These are phyloP conservation scores for Scaptomyza hsui DNA, from an alignment of 1,140 invertebrate species.

Conservation along the genomic window DNA sequence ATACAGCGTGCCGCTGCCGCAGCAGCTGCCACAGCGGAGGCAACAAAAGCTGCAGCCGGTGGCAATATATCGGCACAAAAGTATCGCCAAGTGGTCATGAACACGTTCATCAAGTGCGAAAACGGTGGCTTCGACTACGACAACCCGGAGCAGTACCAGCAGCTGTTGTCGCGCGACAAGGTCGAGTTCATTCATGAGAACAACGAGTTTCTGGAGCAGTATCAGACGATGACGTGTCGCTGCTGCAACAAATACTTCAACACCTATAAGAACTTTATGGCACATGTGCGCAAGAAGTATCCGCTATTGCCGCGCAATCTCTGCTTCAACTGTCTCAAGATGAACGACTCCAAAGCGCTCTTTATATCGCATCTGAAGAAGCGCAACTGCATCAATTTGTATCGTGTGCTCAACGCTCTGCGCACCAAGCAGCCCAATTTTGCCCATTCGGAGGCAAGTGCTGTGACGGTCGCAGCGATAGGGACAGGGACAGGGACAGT, in stretches of 20 bases:
- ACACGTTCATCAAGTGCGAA: slow-evolving; percentile 77
- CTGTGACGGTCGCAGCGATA: neutral
- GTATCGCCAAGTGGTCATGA: slow-evolving; percentile 76
- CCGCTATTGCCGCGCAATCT: slow-evolving; percentile 74
- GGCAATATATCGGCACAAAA: slow-evolving; percentile 74
- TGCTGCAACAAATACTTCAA: slow-evolving; percentile 78
- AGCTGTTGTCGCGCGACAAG: slow-evolving; percentile 73
- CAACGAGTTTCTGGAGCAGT: slow-evolving; percentile 79
- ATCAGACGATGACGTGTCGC: slow-evolving; percentile 82
- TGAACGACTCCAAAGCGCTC: slow-evolving; percentile 82
- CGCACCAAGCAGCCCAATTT: slow-evolving; percentile 56
- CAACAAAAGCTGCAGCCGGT: slow-evolving; percentile 57
- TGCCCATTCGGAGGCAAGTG: slow-evolving; percentile 5
- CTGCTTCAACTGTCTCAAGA: slow-evolving; percentile 83
- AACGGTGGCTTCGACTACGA: slow-evolving; percentile 79
- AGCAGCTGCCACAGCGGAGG: slow-evolving; percentile 64
- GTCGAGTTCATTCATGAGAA: slow-evolving; percentile 80
- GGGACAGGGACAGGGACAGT: no score
- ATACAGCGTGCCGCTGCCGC: slow-evolving; percentile 70
- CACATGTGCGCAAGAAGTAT: slow-evolving; percentile 84
- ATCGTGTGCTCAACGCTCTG: slow-evolving; percentile 64
- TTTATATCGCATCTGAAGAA: slow-evolving; percentile 83
- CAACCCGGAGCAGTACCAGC: slow-evolving; percentile 79
- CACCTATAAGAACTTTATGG: slow-evolving; percentile 84
- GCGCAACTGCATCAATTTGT: slow-evolving; percentile 82